Percentiles rank a stretch among this genome's conserved stretches.
These are phyloP conservation scores for Glyphotaelius pellucidus DNA, from an alignment of 2,888 invertebrate genomes.

Conservation along the genomic window DNA sequence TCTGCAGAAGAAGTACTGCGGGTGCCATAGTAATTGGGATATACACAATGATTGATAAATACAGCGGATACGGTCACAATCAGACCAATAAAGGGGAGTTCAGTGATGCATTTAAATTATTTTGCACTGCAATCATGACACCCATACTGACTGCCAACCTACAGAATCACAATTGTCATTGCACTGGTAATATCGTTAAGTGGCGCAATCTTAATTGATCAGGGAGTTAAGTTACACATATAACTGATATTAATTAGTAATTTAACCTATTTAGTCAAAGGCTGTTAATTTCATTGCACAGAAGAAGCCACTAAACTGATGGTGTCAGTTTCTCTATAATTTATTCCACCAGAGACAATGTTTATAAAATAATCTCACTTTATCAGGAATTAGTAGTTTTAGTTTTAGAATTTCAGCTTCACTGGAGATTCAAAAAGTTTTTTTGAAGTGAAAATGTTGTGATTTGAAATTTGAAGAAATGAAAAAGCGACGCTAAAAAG, in stretches of 20 bases:
- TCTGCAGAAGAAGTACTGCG: not conserved
- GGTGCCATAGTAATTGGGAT: not conserved
- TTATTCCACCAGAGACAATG: not conserved
- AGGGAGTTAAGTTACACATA: not conserved
- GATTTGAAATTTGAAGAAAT: no score
- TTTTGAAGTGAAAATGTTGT: no score
- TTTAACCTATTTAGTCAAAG: not conserved
- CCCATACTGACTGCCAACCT: not conserved
- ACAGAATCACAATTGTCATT: not conserved
- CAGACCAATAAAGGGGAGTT: not conserved
- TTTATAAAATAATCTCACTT: not conserved
- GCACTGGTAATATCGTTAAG: not conserved
- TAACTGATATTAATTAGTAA: not conserved
- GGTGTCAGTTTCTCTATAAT: no score
- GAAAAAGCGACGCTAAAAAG: no score
- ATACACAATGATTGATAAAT: not conserved
- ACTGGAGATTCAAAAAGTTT: no score
- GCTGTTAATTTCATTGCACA: not conserved
- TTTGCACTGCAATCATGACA: not conserved
- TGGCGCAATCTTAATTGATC: not conserved
- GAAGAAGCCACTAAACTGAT: not conserved
- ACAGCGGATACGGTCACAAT: not conserved
- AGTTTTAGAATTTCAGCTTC: no score
- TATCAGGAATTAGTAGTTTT: no score
- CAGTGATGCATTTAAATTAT: not conserved